phyloP scores from a whole-genome alignment of 2,888 invertebrate genomes.

The Disparrhopalites patrizii region DNA sequence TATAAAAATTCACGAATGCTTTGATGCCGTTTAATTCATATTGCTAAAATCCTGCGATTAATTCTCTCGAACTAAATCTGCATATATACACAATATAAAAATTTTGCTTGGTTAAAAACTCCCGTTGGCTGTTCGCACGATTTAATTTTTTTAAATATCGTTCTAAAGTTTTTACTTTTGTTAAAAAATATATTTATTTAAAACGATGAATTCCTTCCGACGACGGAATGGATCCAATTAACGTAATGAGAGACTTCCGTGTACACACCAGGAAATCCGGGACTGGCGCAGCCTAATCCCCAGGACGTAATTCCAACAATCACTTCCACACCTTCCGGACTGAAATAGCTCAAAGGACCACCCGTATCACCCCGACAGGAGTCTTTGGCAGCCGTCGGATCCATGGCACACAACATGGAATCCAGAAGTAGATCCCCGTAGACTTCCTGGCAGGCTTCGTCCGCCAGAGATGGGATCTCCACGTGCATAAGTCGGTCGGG shows the following conservation, averaged over 20 bases:
- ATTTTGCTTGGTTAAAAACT: no score
- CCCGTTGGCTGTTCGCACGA: no score
- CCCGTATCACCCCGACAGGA: background rate
- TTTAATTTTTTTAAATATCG: no score
- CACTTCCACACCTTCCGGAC: background rate
- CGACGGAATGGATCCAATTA: no score
- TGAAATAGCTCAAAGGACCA: background rate
- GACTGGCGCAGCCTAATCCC: background rate
- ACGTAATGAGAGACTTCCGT: background rate
- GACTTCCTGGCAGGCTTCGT: background rate
- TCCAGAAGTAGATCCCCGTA: background rate
- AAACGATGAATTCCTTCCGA: no score
- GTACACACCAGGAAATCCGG: background rate
- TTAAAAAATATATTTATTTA: no score
- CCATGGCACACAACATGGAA: background rate
- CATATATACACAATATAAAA: no score
- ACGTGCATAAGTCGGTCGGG: background rate
- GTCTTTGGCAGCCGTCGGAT: background rate
- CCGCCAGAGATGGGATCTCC: background rate
- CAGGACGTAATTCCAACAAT: background rate
- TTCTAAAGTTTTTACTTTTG: no score
- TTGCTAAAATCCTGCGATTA: no score
- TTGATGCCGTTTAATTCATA: no score
- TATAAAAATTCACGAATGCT: no score
- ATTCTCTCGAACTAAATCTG: no score